These are phyloP conservation scores for Bilobella aurantiaca DNA, from an alignment of 1,140 invertebrate species.

Conservation along the genomic window DNA sequence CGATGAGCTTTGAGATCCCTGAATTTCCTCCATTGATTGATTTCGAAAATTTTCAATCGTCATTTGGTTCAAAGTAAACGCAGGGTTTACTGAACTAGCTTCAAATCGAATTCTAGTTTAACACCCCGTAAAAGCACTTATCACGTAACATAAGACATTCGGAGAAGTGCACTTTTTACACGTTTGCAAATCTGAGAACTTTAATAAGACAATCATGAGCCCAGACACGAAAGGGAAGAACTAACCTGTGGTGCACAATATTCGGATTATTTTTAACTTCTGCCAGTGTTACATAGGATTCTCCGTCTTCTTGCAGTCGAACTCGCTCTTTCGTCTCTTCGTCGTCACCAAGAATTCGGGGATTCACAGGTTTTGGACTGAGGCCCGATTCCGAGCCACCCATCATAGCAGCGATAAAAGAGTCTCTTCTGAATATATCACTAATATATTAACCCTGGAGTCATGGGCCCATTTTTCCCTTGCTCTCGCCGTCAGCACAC, in stretches of 20 bases:
- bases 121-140: not conserved
- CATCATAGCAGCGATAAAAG: slow-evolving; percentile 2
- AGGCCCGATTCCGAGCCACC: slow-evolving; percentile 6
- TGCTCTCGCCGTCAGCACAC: too few relatives aligned
- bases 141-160: not conserved
- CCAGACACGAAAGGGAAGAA: not conserved
- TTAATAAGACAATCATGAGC: not conserved
- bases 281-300: not conserved
- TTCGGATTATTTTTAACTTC: not conserved
- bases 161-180: not conserved
- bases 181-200: not conserved
- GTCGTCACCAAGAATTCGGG: not conserved
- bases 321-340: not conserved
- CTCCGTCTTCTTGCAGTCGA: not conserved
- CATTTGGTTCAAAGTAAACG: not conserved
- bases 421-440: too few relatives aligned
- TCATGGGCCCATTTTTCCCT: too few relatives aligned
- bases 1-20: not conserved
- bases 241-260: not conserved
- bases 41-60: not conserved
- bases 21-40: not conserved
- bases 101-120: not conserved
- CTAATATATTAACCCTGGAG: too few relatives aligned
- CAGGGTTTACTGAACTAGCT: not conserved
- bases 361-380: slow-evolving; percentile 10